Conservation (phyloP, 2,113 vertebrate species). For the Amphiprion ocellaris region DNA sequence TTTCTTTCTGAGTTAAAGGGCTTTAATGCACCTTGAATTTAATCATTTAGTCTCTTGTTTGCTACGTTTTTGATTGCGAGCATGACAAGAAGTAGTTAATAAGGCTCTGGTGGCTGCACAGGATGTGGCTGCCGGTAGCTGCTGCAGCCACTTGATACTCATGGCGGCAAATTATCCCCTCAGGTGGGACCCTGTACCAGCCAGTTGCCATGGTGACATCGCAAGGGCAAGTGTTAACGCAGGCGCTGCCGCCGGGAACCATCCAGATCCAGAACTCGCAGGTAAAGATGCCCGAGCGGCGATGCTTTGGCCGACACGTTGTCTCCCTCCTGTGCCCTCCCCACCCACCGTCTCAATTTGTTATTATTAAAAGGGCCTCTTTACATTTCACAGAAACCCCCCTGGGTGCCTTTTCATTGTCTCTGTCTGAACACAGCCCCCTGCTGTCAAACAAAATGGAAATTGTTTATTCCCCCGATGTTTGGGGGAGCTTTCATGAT, state of each 20-base stretch:
- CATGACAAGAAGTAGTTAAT: constrained; percentile 51
- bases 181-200: constrained; percentile 98
- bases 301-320: constrained; percentile 11
- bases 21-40: constrained; percentile 62
- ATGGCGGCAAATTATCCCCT: constrained; percentile 77
- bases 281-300: constrained; percentile 82
- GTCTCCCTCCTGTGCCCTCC: not conserved
- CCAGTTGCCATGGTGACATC: constrained; percentile 99
- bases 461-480: constrained; percentile 58
- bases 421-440: constrained; percentile 59
- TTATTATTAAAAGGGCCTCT: constrained; percentile 55
- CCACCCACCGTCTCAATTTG: constrained; percentile 42
- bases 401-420: constrained; percentile 37
- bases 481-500: constrained; percentile 20
- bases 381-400: constrained; percentile 45
- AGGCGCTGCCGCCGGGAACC: constrained; percentile 93
- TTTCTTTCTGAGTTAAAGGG: constrained; percentile 45
- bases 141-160: constrained; percentile 66
- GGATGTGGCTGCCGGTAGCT: constrained; percentile 46
- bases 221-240: constrained; percentile 97
- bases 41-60: constrained; percentile 53
- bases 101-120: constrained; percentile 21
- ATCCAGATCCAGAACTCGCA: constrained; percentile 98
- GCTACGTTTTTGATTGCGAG: constrained; percentile 44
- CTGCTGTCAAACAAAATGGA: constrained; percentile 59